Evolutionary conservation across 2,113 vertebrate genomes (phyloP).

Genomic region (Sturnira hondurensis): DNA sequence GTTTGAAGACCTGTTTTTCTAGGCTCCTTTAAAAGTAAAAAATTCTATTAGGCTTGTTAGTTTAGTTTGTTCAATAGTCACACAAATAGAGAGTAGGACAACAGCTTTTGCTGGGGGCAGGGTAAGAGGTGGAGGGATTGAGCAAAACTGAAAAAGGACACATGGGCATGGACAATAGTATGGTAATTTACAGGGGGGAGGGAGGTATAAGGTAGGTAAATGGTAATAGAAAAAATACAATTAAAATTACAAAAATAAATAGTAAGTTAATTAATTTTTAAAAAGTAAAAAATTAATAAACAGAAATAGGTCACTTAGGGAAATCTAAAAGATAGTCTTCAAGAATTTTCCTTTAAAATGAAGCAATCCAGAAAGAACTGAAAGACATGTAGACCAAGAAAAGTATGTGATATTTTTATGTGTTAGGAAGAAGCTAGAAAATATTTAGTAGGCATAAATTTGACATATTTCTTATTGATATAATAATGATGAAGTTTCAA

Average conservation of each 20-base stretch:
- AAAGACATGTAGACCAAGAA: not conserved
- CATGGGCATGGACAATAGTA: too few species aligned
- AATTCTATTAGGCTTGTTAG: too few species aligned
- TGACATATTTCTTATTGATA: not conserved
- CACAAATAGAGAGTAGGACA: too few species aligned
- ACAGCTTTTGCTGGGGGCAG: too few species aligned
- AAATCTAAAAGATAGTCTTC: not conserved
- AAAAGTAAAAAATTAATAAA: not conserved
- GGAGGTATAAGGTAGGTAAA: too few species aligned
- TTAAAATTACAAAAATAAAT: too few species aligned
- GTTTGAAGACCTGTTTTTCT: not conserved
- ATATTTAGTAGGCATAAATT: not conserved
- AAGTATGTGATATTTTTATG: not conserved
- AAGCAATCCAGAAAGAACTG: not conserved
- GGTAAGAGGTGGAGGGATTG: too few species aligned
- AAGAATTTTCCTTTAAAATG: not conserved
- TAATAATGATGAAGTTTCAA: not conserved
- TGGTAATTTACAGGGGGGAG: too few species aligned
- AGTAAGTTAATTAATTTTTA: too few species aligned
- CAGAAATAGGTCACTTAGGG: not conserved
- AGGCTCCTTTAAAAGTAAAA: not conserved
- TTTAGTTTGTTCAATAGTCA: too few species aligned
- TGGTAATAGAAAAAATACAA: too few species aligned
- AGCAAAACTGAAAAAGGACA: too few species aligned
- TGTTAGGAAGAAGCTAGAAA: not conserved